Evolutionary conservation across 2,113 vertebrate genomes (phyloP).

Genomic region (Anthoscopus minutus): DNA sequence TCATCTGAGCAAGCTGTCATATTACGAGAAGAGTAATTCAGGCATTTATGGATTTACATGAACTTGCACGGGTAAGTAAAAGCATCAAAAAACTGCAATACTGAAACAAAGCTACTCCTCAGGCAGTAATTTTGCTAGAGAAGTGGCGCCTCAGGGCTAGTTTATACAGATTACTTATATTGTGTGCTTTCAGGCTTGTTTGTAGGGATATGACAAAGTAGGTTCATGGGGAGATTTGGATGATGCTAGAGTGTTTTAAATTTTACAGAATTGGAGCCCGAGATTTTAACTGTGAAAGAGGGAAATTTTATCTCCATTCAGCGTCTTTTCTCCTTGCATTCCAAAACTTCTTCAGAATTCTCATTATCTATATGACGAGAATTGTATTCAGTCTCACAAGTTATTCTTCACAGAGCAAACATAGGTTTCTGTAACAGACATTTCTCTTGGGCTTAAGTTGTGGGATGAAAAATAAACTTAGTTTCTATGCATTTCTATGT

Average conservation of each 20-base stretch:
- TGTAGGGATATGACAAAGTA: not conserved
- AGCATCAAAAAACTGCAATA: not conserved
- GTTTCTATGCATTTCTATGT: not conserved
- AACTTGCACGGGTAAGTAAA: not conserved
- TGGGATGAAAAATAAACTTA: not conserved
- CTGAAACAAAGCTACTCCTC: not conserved
- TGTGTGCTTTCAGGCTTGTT: not conserved
- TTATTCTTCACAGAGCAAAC: not conserved
- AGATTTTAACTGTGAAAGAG: not conserved
- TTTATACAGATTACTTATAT: not conserved
- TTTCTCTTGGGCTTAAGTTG: not conserved
- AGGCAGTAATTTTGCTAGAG: not conserved
- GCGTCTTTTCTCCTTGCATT: not conserved
- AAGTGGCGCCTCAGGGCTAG: not conserved
- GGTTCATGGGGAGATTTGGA: not conserved
- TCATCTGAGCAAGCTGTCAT: not conserved
- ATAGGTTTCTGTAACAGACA: not conserved
- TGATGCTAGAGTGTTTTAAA: not conserved
- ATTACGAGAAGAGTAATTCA: not conserved
- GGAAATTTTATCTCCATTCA: not conserved
- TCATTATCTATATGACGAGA: not conserved
- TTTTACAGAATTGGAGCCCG: not conserved
- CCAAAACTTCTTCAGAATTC: not conserved
- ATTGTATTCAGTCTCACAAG: not conserved
- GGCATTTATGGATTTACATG: not conserved